Base-by-base conservation (phyloP, 2,888 invertebrate genomes). In the Drosophila paranaensis region DNA sequence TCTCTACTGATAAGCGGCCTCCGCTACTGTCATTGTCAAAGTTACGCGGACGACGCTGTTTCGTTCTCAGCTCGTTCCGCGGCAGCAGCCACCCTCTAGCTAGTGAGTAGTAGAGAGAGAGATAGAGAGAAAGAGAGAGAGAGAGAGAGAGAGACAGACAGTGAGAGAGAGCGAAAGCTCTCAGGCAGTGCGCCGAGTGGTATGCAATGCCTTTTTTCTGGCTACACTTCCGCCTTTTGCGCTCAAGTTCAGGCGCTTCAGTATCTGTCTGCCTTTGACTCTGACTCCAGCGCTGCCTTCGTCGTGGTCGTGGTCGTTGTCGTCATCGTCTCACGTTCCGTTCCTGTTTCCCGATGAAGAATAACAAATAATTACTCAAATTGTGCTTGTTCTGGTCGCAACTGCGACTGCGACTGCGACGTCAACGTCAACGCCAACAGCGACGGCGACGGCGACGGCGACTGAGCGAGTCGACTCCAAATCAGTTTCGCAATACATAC, bases 401-500 rank as follows among this genome's bases (percentile, higher is more conserved):
- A 72, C 72, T 48, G 13, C 13, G 43, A 25, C 43, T 43, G 69
- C 54, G 56, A 56, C 64, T 14, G 2, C 35, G 2, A 35, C 63
- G 8, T 0, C 30, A 11, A 8, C 46, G 9, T 27, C 27, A 27
- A 27, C 27, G 27, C 27, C 27, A 54, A 71, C 69, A 2, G 13
- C 48, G 50, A 56, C 69, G 20, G 13, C 48, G 50, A 56, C 78
- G 4, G 14, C 45, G 56, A 71, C 71, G 16, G 60, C 42, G 76
- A 73, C 69, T 42, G 74, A 77, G 63, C 73, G 79, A 71, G 77
- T 77, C 71, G 74, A 79, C 76, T 71, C 88, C 71, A 83, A 90
- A 91, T 89, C 91, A 90, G 91, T 91, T 91, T 91, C 88, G 91
- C 91, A 91, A 91, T 91, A 91, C 91, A 91, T 91, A 91, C 91